phyloP scores from a whole-genome alignment of 2,888 invertebrate species.

The Stomorhina lunata region DNA sequence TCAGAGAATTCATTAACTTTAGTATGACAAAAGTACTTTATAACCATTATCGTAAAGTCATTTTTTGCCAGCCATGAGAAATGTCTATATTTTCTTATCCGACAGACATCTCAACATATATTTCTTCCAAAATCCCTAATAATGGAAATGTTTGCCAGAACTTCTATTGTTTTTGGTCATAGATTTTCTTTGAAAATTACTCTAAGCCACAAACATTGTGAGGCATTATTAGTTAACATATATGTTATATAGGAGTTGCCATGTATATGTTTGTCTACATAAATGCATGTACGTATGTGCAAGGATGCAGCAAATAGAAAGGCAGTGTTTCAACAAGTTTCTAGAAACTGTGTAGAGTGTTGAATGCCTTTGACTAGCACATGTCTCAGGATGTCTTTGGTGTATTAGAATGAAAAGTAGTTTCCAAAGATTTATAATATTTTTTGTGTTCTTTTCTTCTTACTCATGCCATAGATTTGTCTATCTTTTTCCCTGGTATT shows the following conservation, averaged over 20 bases:
- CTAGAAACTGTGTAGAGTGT: background rate
- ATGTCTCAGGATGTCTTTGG: constrained; percentile 36
- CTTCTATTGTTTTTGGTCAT: background rate
- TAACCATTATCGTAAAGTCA: background rate
- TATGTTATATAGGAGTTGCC: no score
- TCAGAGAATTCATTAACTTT: no score
- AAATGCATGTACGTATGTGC: background rate
- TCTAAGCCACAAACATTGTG: constrained; percentile 32
- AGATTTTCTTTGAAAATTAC: background rate
- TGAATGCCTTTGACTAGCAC: constrained; percentile 24
- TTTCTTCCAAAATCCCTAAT: constrained; percentile 5
- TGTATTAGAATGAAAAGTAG: constrained; percentile 47
- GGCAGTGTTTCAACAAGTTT: constrained; percentile 51
- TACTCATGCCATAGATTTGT: background rate
- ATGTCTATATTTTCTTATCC: constrained; percentile 41
- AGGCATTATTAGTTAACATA: constrained; percentile 39
- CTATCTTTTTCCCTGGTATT: background rate
- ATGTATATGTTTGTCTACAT: constrained; percentile 1
- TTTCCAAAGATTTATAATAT: constrained; percentile 22
- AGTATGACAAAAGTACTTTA: background rate
- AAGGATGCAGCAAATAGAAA: constrained; percentile 26
- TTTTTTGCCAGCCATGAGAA: background rate
- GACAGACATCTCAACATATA: background rate
- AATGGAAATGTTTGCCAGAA: constrained; percentile 40
- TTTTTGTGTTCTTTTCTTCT: background rate